Base-by-base conservation (phyloP, 2,797 vertebrate species). In the Silurus lanzhouensis region DNA sequence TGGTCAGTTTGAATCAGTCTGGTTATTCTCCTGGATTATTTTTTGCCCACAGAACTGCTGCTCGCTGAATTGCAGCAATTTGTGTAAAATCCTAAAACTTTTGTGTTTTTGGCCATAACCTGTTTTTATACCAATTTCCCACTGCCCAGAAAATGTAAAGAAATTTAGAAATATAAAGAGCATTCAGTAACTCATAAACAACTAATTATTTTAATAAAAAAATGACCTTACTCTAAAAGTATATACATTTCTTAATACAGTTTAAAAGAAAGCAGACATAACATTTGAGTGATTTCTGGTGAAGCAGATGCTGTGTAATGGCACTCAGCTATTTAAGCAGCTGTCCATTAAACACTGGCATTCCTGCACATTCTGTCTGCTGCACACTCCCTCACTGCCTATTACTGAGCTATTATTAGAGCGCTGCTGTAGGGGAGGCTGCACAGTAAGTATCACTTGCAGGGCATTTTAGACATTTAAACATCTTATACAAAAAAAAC, bases 331-430 rank as follows among this genome's bases (percentile, higher is more conserved):
- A 78, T 85, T 88, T 76, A 76, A 85, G 91, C 91, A 92, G 85
- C 81, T 91, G 91, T 87, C 90, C 82, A 85, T 14, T 71, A 89
- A 91, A 86, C 90, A 90, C 91, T 81, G 77, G 85, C 82, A 22
- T 86, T 87, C 76, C 85, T 85, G 60, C 71, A 60, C 72, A 87
- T 83, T 83, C 25, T 85, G 58, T 55, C 75, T 74, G 74, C 84
- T 86, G 17, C 64, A 58, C 55, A 63, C 48, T 83, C 61, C 70
- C 70, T 84, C 46, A 68, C 55, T 74, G 85, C 77, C 81, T 85
- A 83, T 89, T 86, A 86, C 44, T 58, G 81, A 31, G 77, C 89
- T 89, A 88, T 85, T 86, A 84, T 83, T 87, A 87, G 87, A 78
- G 76, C 61, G 17, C 22, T 61, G 72, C 77, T 76, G 83, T 81